Conservation (phyloP, 2,888 invertebrate genomes). For the Diadegma fenestrale region DNA sequence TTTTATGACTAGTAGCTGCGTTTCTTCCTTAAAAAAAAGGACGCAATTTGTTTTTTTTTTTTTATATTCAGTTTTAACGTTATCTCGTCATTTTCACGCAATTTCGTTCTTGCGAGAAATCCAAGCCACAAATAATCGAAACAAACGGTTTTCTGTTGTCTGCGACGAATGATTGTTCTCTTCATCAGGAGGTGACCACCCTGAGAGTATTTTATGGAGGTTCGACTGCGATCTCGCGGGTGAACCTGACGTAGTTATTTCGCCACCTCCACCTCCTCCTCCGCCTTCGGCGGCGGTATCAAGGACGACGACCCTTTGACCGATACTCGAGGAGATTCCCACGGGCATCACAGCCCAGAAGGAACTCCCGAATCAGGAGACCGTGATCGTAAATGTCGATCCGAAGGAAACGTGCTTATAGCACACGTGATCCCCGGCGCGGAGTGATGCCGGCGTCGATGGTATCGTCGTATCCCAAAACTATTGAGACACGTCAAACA, state of each 20-base stretch:
- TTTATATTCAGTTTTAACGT: too few relatives aligned
- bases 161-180: slow-evolving; percentile 11
- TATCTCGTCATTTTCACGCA: too few relatives aligned
- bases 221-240: slow-evolving; percentile 84
- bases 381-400: slow-evolving; percentile 79
- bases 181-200: slow-evolving; percentile 83
- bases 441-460: slow-evolving; percentile 67
- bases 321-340: slow-evolving; percentile 84
- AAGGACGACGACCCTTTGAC: slow-evolving; percentile 84
- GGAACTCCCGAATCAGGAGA: slow-evolving; percentile 79
- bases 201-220: slow-evolving; percentile 84
- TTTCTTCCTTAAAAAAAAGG: too few relatives aligned
- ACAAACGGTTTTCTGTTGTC: background rate
- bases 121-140: background rate
- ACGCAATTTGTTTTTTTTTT: too few relatives aligned
- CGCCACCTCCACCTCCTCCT: slow-evolving; percentile 79
- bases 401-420: slow-evolving; percentile 83
- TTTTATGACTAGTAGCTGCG: too few relatives aligned
- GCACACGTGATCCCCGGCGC: slow-evolving; percentile 79
- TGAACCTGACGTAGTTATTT: slow-evolving; percentile 83
- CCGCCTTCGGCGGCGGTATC: slow-evolving; percentile 81
- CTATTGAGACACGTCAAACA: slow-evolving; percentile 31
- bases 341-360: slow-evolving; percentile 81
- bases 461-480: slow-evolving; percentile 52
- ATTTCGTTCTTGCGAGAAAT: background rate